Base-by-base conservation (phyloP, 2,113 vertebrate species). In the Coptodon bakossiorum region DNA sequence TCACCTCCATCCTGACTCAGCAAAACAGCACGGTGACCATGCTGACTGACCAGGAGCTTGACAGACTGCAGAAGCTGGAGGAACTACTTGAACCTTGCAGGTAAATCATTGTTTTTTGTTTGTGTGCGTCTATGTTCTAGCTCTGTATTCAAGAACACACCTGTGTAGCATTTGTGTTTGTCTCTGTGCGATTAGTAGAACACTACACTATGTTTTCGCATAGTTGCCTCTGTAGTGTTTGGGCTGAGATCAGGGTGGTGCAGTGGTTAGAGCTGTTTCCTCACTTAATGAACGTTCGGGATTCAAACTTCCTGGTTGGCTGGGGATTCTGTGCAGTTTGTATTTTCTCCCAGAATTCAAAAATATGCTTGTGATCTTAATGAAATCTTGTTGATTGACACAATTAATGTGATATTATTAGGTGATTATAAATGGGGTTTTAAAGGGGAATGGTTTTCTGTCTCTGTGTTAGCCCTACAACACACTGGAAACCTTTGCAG, bases 351-450 rank as follows among this genome's bases (percentile, higher is more conserved):
- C 22, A 73, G 13, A 45, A 24, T 45, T 45, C 22, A 45, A 45
- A 0, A 1, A 0, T 9, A 0, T 71, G 66, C 5, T 73, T 0
- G 12, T 45, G 59, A 36, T 63, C 2, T 1, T 0, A 63, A 63
- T 36, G 6, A 36, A 0, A 36, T n/a, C 17, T 36, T 7, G 59
- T 0, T 36, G 59, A n/a, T 5, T 63, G 59, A n/a, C 17, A 5
- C 17, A 1, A 4, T 36, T 34, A 63, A 11, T 63, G 59, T 63
- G n/a, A 27, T 14, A 0, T 71, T 24, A 1, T 40, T 68, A 38
- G 34, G 34, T 68, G 34, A 40, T 8, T 68, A 38, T 9, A 9
- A 3, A 68, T 3, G 19, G 34, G 61, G 3, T 2, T 66, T 61
- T 71, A 24, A 1, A 24, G 2, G 1, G 8, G 27, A 2, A 0